Base-by-base conservation (phyloP, 2,888 invertebrate species). In the Sturmia bella region DNA sequence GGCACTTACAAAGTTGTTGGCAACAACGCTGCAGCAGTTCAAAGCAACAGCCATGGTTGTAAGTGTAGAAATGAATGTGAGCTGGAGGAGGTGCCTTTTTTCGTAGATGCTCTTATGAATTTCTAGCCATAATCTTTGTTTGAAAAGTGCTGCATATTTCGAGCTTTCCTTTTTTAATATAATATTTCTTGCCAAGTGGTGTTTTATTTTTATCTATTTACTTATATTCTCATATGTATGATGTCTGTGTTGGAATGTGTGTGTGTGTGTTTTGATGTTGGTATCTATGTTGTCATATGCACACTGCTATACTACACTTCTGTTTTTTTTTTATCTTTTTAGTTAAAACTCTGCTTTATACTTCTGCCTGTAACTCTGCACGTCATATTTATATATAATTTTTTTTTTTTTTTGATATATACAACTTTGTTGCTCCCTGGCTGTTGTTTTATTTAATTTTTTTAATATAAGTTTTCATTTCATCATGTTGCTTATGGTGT, bases 401-500 rank as follows among this genome's bases (percentile, higher is more conserved):
- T 56, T 12, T 37, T 41, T 52, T 37, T 32, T 15, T 37, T 50
- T 19, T 3, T 11, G 27, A n/a, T 15, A 41, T 13, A 54, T 63
- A 48, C 9, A 50, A 39, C 39, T 39, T 61, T 63, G 17, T 63
- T 59, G 13, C 37, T 73, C n/a, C n/a, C 7, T 73, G 64, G 27
- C 17, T 68, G 41, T 63, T 57, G 37, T 21, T 27, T 9, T 39
- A 19, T 39, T 39, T 41, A n/a, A 74, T 83, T 77, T 72, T 83
- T 66, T 80, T 79, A 81, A 81, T 79, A 79, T 73, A 81, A 79
- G 79, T 81, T 81, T 79, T 81, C 81, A 81, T 81, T 76, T 76
- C 77, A 80, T 80, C 76, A 83, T 76, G 63, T 59, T 79, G 70
- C 66, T 75, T 24, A 64, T 57, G 45, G 64, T 78, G 64, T 54